phyloP scores from a whole-genome alignment of 2,888 invertebrate genomes.

The Drosophila engyochracea region DNA sequence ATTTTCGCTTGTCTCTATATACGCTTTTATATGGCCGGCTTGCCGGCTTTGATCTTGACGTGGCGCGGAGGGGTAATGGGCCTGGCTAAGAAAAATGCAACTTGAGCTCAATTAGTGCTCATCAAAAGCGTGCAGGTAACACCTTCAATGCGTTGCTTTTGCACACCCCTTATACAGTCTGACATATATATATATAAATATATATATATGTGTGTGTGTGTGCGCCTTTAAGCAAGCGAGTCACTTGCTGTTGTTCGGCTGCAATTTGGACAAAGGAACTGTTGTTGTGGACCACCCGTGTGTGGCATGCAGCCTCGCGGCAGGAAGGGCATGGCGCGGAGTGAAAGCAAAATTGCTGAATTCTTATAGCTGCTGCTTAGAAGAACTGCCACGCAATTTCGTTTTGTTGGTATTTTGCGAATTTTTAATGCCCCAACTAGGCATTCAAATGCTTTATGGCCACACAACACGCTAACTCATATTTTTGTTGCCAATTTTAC shows the following conservation, averaged over 20 bases:
- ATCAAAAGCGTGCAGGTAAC: constrained; percentile 80
- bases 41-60: constrained; percentile 74
- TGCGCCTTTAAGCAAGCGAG: constrained; percentile 54
- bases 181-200: neutral
- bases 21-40: constrained; percentile 65
- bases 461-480: constrained; percentile 64
- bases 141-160: constrained; percentile 80
- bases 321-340: constrained; percentile 12
- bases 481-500: constrained; percentile 64
- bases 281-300: constrained; percentile 63
- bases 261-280: constrained; percentile 69
- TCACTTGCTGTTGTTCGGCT: constrained; percentile 45
- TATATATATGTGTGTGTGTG: constrained; percentile 17
- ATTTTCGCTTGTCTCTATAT: constrained; percentile 73
- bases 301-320: constrained; percentile 25
- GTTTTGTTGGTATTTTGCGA: constrained; percentile 33
- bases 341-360: constrained; percentile 49
- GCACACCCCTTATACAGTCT: constrained; percentile 59
- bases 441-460: constrained; percentile 69
- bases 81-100: constrained; percentile 73
- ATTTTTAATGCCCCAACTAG: constrained; percentile 31
- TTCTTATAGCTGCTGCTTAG: constrained; percentile 1
- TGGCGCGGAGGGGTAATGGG: constrained; percentile 58
- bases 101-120: constrained; percentile 81
- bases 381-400: constrained; percentile 48